phyloP scores from a whole-genome alignment of 2,113 vertebrate species.

The Tinamus guttatus region DNA sequence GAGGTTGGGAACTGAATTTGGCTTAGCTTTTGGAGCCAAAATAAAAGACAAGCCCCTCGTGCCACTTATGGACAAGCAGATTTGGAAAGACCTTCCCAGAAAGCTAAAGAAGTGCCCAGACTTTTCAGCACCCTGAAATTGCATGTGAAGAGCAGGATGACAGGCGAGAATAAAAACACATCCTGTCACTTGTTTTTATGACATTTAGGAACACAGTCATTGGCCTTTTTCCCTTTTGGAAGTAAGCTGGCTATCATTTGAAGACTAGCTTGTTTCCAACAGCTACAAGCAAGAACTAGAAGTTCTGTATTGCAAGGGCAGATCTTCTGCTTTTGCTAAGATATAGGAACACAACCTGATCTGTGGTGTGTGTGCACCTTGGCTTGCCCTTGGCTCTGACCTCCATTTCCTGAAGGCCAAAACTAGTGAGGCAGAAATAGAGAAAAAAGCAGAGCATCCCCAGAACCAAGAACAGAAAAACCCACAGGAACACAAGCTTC shows the following conservation, averaged over 20 bases:
- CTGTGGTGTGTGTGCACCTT: not conserved
- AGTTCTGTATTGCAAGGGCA: not conserved
- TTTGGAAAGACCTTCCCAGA: not conserved
- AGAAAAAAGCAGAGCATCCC: not conserved
- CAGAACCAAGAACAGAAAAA: not conserved
- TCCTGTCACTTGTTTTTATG: constrained; percentile 34
- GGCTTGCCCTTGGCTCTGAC: not conserved
- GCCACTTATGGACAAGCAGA: not conserved
- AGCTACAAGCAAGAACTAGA: not conserved
- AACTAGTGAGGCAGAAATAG: not conserved
- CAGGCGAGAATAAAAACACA: constrained; percentile 13
- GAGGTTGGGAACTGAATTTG: not conserved
- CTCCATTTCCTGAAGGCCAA: not conserved
- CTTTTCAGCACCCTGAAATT: constrained; percentile 1
- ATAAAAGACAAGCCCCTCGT: not conserved
- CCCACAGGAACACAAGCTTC: not conserved
- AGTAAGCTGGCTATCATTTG: constrained; percentile 8
- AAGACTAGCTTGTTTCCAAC: not conserved
- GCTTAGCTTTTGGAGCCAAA: not conserved
- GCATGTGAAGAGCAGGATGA: not conserved
- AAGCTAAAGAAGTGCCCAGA: not conserved
- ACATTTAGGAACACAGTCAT: constrained; percentile 21
- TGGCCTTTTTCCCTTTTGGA: not conserved
- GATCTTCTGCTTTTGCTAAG: not conserved
- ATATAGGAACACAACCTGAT: not conserved